phyloP scores from a whole-genome alignment of 2,797 vertebrate species.

The Parotocinclus haroldoi region DNA sequence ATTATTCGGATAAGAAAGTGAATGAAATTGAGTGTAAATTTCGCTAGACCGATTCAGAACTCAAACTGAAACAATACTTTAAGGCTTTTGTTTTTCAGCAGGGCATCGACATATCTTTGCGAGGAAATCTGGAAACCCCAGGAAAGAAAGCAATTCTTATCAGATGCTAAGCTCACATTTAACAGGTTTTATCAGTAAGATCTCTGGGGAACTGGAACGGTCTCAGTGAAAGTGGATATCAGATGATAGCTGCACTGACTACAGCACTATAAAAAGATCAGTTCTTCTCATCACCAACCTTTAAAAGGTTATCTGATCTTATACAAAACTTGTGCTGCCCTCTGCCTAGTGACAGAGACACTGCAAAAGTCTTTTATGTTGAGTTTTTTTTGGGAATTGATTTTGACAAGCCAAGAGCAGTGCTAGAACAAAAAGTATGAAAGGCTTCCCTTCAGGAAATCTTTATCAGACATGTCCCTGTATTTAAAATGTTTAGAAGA shows the following conservation, averaged over 20 bases:
- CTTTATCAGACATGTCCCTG: conserved; percentile 5
- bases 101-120: too few relatives aligned
- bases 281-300: conserved; percentile 28
- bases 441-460: background rate
- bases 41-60: too few relatives aligned
- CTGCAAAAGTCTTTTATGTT: conserved; percentile 25
- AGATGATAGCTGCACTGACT: conserved; percentile 35
- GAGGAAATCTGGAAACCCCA: too few relatives aligned
- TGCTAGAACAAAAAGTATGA: conserved; percentile 13
- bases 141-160: too few relatives aligned
- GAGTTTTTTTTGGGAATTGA: conserved; percentile 22
- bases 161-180: conserved; percentile 39
- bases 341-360: conserved; percentile 20
- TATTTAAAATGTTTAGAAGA: background rate
- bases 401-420: conserved; percentile 15
- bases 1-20: too few relatives aligned
- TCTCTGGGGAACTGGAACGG: conserved; percentile 27
- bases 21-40: too few relatives aligned
- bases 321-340: conserved; percentile 38
- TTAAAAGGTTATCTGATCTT: conserved; percentile 35
- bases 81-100: too few relatives aligned
- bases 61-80: too few relatives aligned
- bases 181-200: conserved; percentile 31
- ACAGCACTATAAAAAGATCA: conserved; percentile 31
- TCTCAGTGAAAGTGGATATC: conserved; percentile 27